Evolutionary conservation across 30 jellyfish, hydroid and myxozoan species (phyloP).

Genomic region (Hydra vulgaris): DNA sequence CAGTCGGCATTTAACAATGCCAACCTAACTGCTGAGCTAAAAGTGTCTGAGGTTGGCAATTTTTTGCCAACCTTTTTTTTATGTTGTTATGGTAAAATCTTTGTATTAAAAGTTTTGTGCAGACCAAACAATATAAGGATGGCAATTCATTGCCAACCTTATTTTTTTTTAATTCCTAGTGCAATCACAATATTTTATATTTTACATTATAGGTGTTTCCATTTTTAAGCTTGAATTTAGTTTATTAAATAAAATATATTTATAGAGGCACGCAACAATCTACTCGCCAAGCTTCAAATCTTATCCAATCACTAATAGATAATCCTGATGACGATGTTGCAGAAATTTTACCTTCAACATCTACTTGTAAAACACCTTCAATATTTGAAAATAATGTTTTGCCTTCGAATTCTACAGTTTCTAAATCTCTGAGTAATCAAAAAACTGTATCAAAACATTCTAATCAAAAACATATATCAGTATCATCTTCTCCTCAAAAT

Average conservation of each 20-base stretch:
- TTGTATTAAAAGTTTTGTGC: too few relatives aligned
- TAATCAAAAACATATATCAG: slow-evolving; percentile 14
- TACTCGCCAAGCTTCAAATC: slow-evolving; percentile 79
- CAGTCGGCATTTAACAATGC: too few relatives aligned
- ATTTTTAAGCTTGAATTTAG: not conserved
- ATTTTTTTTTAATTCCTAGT: too few relatives aligned
- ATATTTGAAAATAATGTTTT: not conserved
- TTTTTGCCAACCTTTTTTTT: too few relatives aligned
- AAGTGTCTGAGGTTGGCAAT: too few relatives aligned
- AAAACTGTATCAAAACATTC: not conserved
- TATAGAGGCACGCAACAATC: slow-evolving; percentile 78
- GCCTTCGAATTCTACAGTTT: not conserved
- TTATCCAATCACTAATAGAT: slow-evolving; percentile 73
- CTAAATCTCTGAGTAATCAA: slow-evolving; percentile 23
- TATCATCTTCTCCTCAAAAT: slow-evolving; percentile 8
- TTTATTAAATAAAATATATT: not conserved
- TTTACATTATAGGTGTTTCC: not conserved
- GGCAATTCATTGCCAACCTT: too few relatives aligned
- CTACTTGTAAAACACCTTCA: slow-evolving; percentile 11
- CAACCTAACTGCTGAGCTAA: too few relatives aligned
- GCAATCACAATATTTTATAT: not conserved
- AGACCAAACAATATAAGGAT: too few relatives aligned
- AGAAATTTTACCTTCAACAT: slow-evolving; percentile 68
- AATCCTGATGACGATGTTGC: slow-evolving; percentile 87
- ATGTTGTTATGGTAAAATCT: too few relatives aligned